A percentile compares a stretch with the other conserved stretches of the same genome.
Conservation (phyloP, 2,113 vertebrate genomes). For the Zapus hudsonius region DNA sequence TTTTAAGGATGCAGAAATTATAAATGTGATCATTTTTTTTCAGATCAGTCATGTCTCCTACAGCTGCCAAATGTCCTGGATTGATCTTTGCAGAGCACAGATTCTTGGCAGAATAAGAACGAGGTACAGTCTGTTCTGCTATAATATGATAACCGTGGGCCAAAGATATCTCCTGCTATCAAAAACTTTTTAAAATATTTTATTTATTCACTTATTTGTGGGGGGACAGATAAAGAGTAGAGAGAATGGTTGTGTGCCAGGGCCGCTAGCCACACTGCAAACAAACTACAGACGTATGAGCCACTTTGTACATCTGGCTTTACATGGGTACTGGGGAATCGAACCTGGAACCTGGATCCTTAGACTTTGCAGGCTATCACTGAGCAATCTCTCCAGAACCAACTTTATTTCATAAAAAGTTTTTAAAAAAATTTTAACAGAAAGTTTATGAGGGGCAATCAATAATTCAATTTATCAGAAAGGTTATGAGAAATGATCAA, state of each 20-base stretch:
- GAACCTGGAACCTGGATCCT: too few species aligned
- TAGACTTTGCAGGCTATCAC: too few species aligned
- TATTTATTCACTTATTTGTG: too few species aligned
- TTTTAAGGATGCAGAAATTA: background rate
- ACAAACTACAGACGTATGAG: too few species aligned
- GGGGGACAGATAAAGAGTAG: too few species aligned
- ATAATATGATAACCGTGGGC: constrained; percentile 3
- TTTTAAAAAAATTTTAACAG: background rate
- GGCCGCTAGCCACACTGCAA: too few species aligned
- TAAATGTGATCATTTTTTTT: constrained; percentile 32
- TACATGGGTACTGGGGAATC: too few species aligned
- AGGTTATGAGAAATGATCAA: background rate
- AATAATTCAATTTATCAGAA: background rate
- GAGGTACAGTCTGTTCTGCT: constrained; percentile 41
- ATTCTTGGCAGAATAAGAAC: constrained; percentile 57
- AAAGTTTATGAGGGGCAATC: background rate
- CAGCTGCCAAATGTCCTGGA: constrained; percentile 42
- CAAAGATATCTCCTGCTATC: constrained; percentile 8
- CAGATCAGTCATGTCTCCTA: constrained; percentile 30
- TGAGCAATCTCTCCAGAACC: too few species aligned
- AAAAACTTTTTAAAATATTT: background rate
- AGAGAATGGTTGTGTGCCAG: too few species aligned
- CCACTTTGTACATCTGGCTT: too few species aligned
- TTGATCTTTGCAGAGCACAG: constrained; percentile 54
- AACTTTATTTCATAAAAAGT: too few species aligned